These are phyloP conservation scores for Ophion ventricosus DNA, from an alignment of 2,888 invertebrate genomes.

Conservation along the genomic window DNA sequence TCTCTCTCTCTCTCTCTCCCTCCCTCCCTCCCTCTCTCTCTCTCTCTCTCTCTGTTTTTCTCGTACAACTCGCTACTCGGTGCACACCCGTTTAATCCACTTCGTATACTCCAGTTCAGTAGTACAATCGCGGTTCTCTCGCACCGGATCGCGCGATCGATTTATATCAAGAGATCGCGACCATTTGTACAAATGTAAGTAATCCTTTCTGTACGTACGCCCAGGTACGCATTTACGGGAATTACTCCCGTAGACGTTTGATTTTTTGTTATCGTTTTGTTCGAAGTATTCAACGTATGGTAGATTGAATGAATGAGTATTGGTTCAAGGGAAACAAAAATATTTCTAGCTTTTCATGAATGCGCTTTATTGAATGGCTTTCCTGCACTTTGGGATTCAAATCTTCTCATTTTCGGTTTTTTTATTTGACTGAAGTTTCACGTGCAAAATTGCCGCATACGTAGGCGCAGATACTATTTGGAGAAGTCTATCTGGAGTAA, in stretches of 20 bases:
- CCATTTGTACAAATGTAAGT: neutral
- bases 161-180: constrained; percentile 34
- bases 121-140: constrained; percentile 26
- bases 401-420: neutral
- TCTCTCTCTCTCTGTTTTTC: constrained; percentile 9
- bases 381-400: neutral
- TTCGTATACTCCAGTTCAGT: constrained; percentile 40
- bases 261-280: neutral
- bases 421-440: neutral
- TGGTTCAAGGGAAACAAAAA: neutral
- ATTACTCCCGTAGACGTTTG: neutral
- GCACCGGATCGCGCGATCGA: neutral
- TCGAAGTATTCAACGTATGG: neutral
- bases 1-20: constrained; percentile 9
- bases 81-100: constrained; percentile 37
- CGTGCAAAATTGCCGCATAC: no score
- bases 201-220: neutral
- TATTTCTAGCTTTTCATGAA: neutral
- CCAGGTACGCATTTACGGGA: neutral
- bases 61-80: constrained; percentile 24
- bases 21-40: neutral
- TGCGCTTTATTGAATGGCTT: neutral
- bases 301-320: neutral
- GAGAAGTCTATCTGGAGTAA: no score
- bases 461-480: no score